Percentiles rank a stretch among this genome's conserved stretches.
phyloP scores from a whole-genome alignment of 2,113 vertebrate species.

The Triplophysa dalaica region DNA sequence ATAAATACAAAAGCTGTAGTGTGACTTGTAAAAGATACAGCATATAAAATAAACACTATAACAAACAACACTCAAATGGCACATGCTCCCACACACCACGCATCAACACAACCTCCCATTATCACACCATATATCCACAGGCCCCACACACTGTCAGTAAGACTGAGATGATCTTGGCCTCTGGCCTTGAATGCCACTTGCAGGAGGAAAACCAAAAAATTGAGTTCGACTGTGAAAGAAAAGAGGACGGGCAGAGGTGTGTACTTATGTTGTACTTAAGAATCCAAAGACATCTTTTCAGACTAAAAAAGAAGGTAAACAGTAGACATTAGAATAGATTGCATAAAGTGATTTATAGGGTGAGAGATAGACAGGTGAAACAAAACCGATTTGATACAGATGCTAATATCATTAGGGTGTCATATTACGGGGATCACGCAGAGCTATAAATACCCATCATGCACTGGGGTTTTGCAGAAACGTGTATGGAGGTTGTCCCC shows the following conservation, averaged over 20 bases:
- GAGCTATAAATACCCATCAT: conserved; percentile 19
- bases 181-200: background rate
- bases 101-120: background rate
- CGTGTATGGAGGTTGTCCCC: background rate
- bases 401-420: conserved; percentile 11
- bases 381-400: conserved; percentile 15
- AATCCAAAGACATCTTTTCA: background rate
- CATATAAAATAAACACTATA: background rate
- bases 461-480: conserved; percentile 7
- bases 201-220: conserved; percentile 1
- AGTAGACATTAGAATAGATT: background rate
- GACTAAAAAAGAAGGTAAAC: background rate
- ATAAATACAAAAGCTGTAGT: background rate
- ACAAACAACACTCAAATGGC: background rate
- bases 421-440: background rate
- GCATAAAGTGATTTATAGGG: background rate
- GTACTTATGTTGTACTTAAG: background rate
- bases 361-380: background rate
- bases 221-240: conserved; percentile 6
- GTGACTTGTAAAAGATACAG: background rate
- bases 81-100: background rate
- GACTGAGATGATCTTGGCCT: background rate
- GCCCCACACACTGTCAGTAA: background rate
- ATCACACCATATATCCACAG: conserved; percentile 11
- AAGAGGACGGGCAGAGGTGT: background rate